Conservation (phyloP, 92 coral and sea anemone species). For the Palythoa heliodiscus region DNA sequence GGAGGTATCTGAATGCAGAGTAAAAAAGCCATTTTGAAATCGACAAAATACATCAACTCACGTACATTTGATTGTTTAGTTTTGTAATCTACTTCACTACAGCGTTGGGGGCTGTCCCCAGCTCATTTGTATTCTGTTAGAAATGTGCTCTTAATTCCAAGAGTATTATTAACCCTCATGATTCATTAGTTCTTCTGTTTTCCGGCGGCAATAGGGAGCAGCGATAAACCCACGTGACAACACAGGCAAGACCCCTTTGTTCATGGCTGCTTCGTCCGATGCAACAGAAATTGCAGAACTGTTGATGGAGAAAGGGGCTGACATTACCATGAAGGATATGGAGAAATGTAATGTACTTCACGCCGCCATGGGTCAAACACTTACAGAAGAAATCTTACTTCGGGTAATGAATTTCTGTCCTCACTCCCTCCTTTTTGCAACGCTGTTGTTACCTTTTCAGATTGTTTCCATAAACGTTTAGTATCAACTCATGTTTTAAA, state of each 20-base stretch:
- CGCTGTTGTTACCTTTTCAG: too few species aligned
- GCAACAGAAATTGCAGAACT: slow-evolving; percentile 28
- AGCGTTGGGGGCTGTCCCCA: too few species aligned
- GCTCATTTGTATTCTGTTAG: too few species aligned
- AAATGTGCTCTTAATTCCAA: not conserved
- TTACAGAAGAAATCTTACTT: slow-evolving; percentile 20
- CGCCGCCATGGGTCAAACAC: slow-evolving; percentile 21
- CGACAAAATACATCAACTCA: too few species aligned
- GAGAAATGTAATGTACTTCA: slow-evolving; percentile 35
- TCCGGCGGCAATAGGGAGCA: slow-evolving; percentile 8
- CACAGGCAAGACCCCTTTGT: slow-evolving; percentile 21
- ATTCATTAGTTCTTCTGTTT: not conserved
- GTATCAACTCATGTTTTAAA: too few species aligned
- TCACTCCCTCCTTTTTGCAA: not conserved
- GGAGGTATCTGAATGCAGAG: too few species aligned
- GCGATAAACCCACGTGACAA: slow-evolving; percentile 22
- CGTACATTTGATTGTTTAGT: too few species aligned
- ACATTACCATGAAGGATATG: slow-evolving; percentile 25
- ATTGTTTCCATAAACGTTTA: too few species aligned
- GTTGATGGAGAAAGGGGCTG: slow-evolving; percentile 38
- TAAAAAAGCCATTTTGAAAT: too few species aligned
- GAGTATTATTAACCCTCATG: not conserved
- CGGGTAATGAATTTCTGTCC: slow-evolving; percentile 8
- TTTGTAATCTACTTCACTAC: too few species aligned
- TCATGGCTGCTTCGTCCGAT: slow-evolving; percentile 9